Conservation (phyloP, 2,888 invertebrate genomes). For the Lithophane socia region DNA sequence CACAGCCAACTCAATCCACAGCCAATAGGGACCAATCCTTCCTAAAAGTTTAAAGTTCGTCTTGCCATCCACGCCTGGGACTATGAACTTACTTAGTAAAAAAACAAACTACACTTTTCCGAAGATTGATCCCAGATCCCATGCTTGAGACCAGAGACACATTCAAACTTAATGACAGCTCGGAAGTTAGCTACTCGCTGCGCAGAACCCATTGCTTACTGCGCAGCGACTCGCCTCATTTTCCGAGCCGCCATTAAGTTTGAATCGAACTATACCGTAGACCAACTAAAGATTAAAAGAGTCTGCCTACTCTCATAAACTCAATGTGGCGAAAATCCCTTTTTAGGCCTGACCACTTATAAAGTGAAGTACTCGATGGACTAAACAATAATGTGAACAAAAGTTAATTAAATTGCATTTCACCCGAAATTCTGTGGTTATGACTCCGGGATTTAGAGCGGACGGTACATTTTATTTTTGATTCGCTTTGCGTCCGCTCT, state of each 20-base stretch:
- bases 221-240: too few relatives aligned
- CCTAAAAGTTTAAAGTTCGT: not conserved
- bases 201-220: too few relatives aligned
- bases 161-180: too few relatives aligned
- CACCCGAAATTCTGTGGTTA: slow-evolving; percentile 40
- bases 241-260: too few relatives aligned
- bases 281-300: not conserved
- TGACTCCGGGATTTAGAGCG: slow-evolving; percentile 32
- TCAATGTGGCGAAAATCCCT: not conserved
- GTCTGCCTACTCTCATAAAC: not conserved
- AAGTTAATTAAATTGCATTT: slow-evolving; percentile 53
- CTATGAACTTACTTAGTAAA: too few relatives aligned
- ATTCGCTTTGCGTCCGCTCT: slow-evolving; percentile 44
- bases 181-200: too few relatives aligned
- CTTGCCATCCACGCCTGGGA: too few relatives aligned
- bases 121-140: not conserved
- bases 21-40: not conserved
- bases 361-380: slow-evolving; percentile 9
- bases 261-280: too few relatives aligned
- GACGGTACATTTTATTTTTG: slow-evolving; percentile 44
- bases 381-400: slow-evolving; percentile 35
- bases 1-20: not conserved
- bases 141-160: too few relatives aligned
- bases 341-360: not conserved
- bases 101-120: not conserved